Conservation (phyloP, 2,113 vertebrate species). For the Chaenogobius annularis region DNA sequence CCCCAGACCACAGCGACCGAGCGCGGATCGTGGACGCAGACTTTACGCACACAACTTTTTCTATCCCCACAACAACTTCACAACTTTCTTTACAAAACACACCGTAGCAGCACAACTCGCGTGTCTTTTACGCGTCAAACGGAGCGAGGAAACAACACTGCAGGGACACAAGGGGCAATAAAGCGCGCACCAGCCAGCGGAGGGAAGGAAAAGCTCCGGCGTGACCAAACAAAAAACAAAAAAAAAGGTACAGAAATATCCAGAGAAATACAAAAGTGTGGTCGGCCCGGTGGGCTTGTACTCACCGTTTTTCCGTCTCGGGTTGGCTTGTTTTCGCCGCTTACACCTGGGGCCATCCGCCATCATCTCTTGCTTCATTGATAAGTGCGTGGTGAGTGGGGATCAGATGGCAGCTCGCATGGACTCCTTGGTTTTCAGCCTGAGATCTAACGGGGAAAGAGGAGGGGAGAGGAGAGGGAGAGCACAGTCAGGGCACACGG, state of each 20-base stretch:
- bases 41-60: background rate
- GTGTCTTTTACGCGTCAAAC: conserved; percentile 37
- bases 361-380: conserved; percentile 99
- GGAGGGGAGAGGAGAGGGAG: conserved; percentile 26
- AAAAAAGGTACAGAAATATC: background rate
- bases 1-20: background rate
- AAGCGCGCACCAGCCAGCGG: conserved; percentile 35
- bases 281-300: conserved; percentile 33
- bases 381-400: conserved; percentile 84
- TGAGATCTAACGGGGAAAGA: conserved; percentile 86
- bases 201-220: conserved; percentile 27
- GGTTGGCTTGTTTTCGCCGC: conserved; percentile 99
- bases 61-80: background rate
- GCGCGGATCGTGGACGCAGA: too few species aligned
- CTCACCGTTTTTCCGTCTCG: conserved; percentile 98
- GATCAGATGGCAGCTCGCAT: conserved; percentile 98
- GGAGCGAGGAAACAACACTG: background rate
- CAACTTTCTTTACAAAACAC: background rate
- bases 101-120: background rate
- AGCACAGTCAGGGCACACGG: conserved; percentile 6
- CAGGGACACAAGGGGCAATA: conserved; percentile 25
- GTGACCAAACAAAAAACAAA: conserved; percentile 14
- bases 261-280: background rate
- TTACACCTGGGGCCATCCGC: conserved; percentile 99
- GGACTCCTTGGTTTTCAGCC: conserved; percentile 88